These are phyloP conservation scores for Acanthurus leucopareius DNA, from an alignment of 2,797 vertebrate species.

Conservation along the genomic window DNA sequence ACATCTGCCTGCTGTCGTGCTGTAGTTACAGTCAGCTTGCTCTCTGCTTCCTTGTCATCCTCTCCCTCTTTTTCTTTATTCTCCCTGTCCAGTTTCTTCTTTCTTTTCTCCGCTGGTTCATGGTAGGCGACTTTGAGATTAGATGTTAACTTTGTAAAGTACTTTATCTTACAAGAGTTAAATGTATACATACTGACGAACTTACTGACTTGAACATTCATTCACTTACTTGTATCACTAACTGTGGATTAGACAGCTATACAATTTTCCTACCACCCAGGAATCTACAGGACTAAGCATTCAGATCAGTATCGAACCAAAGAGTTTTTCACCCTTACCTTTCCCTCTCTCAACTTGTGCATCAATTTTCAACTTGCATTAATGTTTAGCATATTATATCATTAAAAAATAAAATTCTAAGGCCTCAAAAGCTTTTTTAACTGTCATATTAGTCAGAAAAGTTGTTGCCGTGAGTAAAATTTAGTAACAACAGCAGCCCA, in stretches of 20 bases:
- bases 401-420: background rate
- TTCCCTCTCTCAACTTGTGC: background rate
- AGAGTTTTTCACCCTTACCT: background rate
- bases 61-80: constrained; percentile 38
- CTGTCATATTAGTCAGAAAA: too few relatives aligned
- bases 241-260: too few relatives aligned
- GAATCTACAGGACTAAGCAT: background rate
- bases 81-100: constrained; percentile 20
- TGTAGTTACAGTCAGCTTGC: constrained; percentile 35
- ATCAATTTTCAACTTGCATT: background rate
- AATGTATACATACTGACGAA: too few relatives aligned
- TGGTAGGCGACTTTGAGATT: background rate
- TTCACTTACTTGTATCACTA: background rate
- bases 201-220: background rate
- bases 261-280: too few relatives aligned
- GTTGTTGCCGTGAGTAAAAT: background rate
- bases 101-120: constrained; percentile 13
- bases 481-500: background rate
- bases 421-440: background rate
- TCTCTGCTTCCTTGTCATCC: constrained; percentile 29
- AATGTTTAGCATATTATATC: background rate
- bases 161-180: background rate
- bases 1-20: constrained; percentile 77
- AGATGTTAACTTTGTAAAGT: background rate
- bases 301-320: background rate